These are phyloP conservation scores for Vollenhovia emeryi DNA, from an alignment of 1,140 invertebrate species.

Conservation along the genomic window DNA sequence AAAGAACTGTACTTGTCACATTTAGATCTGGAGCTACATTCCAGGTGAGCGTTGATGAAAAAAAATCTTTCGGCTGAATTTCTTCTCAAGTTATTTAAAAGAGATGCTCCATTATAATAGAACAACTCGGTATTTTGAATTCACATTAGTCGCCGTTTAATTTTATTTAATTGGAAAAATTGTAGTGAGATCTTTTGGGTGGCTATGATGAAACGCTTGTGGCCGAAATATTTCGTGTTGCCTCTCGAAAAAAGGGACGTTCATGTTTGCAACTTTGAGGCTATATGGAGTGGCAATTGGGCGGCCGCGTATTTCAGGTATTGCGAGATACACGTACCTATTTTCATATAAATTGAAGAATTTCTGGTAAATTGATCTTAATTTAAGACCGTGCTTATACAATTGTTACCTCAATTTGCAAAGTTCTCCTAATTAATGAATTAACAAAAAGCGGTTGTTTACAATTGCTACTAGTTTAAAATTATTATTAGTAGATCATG, in stretches of 20 bases:
- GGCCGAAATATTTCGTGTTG: slow-evolving; percentile 92
- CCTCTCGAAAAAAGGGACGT: slow-evolving; percentile 91
- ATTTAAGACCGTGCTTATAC: neutral
- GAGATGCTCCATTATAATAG: too few relatives aligned
- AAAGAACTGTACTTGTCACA: slow-evolving; percentile 93
- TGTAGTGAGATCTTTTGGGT: slow-evolving; percentile 90
- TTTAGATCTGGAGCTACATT: slow-evolving; percentile 94
- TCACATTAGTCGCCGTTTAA: neutral
- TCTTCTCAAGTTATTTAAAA: neutral
- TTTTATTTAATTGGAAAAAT: slow-evolving; percentile 30
- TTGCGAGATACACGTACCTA: neutral
- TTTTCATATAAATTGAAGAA: neutral
- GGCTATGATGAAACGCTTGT: slow-evolving; percentile 90
- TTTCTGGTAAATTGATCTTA: neutral
- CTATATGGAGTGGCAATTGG: slow-evolving; percentile 90
- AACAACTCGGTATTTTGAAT: neutral
- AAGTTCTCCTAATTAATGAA: neutral
- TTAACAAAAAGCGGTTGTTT: neutral
- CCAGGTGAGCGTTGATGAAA: slow-evolving; percentile 84
- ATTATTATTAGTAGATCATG: too few relatives aligned
- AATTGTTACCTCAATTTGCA: neutral
- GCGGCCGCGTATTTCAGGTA: slow-evolving; percentile 90
- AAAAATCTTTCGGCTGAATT: neutral
- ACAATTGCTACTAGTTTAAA: neutral
- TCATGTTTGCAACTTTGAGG: slow-evolving; percentile 92